Conservation (phyloP, 2,888 invertebrate genomes). For the Pristionchus mayeri region DNA sequence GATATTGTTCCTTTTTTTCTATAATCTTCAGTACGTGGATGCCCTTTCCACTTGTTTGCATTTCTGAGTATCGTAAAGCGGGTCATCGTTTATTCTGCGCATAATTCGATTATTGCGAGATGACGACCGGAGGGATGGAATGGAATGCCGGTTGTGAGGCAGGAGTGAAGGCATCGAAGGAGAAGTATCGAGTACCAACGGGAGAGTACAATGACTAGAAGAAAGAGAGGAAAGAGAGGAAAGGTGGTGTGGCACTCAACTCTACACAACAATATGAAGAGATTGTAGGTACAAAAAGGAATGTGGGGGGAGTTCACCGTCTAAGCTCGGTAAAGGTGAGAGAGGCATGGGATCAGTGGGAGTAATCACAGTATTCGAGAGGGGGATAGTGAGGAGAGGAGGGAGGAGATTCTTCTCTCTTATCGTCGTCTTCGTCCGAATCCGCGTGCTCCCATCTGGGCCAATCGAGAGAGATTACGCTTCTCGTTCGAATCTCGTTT, state of each 20-base stretch:
- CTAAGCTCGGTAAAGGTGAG: not conserved
- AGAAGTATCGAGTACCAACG: not conserved
- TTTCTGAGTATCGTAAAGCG: not conserved
- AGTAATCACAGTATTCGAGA: conserved; percentile 19
- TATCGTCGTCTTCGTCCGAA: conserved; percentile 42
- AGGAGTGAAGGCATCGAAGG: not conserved
- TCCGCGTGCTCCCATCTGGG: conserved; percentile 42
- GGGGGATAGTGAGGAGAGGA: not conserved
- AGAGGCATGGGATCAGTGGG: not conserved
- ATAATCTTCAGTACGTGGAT: too few relatives aligned
- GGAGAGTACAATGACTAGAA: not conserved
- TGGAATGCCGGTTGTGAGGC: not conserved
- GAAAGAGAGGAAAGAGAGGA: not conserved
- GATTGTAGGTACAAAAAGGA: not conserved
- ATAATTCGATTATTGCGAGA: not conserved
- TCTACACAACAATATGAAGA: not conserved
- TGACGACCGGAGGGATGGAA: not conserved
- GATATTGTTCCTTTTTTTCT: too few relatives aligned
- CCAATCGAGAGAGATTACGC: conserved; percentile 47
- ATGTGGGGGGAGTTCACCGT: not conserved
- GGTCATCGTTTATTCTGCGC: not conserved
- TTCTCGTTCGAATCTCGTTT: conserved; percentile 46
- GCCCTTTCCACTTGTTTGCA: too few relatives aligned
- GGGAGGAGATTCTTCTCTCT: not conserved
- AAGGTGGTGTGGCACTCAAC: conserved; percentile 8